Base-by-base conservation (phyloP, 1,140 invertebrate genomes). In the Oedothorax gibbosus region DNA sequence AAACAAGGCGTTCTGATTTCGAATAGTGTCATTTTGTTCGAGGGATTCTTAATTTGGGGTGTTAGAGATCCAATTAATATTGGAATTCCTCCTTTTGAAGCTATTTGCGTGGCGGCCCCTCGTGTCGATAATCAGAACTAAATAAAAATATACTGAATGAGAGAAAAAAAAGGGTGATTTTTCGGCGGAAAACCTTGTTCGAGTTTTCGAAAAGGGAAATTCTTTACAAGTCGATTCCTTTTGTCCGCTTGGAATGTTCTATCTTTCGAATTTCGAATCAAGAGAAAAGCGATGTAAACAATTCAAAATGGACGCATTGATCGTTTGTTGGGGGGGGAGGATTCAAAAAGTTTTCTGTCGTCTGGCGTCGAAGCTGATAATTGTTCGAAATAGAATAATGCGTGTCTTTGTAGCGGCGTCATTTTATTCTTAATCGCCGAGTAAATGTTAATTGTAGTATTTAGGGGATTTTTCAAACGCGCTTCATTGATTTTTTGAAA, bases 11-110 rank as follows among this genome's bases (percentile, higher is more conserved):
- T 82, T 82, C 80, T 73, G 80, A 73, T 82, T 82, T 82, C 64
- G 66, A 73, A 82, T 82, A 18, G 80, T 82, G 80, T 82, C 80
- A 82, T 82, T 82, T 79, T 82, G 66, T 56, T 53, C 57, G 80
- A 51, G 7, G 72, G 72, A 50, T 77, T 56, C 78, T 81, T 71
- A 69, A 81, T 81, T 81, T 71, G 35, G 10, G 20, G 9, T n/a
- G 57, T 69, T 56, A 54, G 35, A 54, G 35, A 68, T 60, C 57
- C 64, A 73, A 82, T 82, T 82, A 82, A 82, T 82, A 82, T 60
- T 60, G 35, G 64, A 71, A 81, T 81, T 9, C 15, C 51, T 18
- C 21, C 15, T 51, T 71, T 11, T 50, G 21, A 18, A 9, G 21
- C 76, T 12, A 18, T 53, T 18, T 54, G 20, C 56, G 20, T 51